Percentiles rank a stretch among this genome's conserved stretches.
These are phyloP conservation scores for Branchellion lobata DNA, from an alignment of 2,888 invertebrate genomes.

Conservation along the genomic window DNA sequence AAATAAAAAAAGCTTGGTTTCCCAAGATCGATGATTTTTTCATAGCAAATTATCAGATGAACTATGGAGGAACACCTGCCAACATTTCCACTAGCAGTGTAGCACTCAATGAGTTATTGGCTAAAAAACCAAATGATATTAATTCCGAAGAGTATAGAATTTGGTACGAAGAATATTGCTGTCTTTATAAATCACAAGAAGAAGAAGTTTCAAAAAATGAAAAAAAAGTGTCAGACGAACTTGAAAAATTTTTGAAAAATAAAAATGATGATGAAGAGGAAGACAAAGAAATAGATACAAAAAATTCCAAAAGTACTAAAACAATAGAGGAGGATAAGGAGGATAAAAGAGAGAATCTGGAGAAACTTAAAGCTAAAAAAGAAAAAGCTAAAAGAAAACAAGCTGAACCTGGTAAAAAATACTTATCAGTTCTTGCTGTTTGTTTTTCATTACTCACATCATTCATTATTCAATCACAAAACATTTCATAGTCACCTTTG, in stretches of 20 bases:
- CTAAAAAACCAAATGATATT: slow-evolving; percentile 23
- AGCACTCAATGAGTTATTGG: not conserved
- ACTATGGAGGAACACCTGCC: slow-evolving; percentile 31
- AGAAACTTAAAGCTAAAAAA: not conserved
- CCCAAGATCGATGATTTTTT: slow-evolving; percentile 69
- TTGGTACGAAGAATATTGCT: slow-evolving; percentile 33
- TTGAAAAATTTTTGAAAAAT: slow-evolving; percentile 1
- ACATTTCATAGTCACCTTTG: no score
- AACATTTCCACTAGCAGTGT: not conserved
- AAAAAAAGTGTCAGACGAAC: not conserved
- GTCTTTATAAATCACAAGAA: not conserved
- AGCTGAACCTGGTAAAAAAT: not conserved
- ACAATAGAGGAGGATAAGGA: not conserved
- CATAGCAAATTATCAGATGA: slow-evolving; percentile 41
- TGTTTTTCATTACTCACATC: no score
- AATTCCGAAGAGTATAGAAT: slow-evolving; percentile 24
- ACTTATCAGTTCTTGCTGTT: no score
- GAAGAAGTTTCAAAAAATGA: not conserved
- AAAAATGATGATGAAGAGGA: slow-evolving; percentile 7
- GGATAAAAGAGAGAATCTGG: not conserved
- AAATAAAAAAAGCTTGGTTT: slow-evolving; percentile 87
- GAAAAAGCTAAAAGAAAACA: slow-evolving; percentile 6
- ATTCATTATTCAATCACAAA: no score
- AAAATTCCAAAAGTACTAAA: not conserved
- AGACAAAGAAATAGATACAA: not conserved